Base-by-base conservation (phyloP, 2,888 invertebrate genomes). In the Gymnosoma rotundatum region DNA sequence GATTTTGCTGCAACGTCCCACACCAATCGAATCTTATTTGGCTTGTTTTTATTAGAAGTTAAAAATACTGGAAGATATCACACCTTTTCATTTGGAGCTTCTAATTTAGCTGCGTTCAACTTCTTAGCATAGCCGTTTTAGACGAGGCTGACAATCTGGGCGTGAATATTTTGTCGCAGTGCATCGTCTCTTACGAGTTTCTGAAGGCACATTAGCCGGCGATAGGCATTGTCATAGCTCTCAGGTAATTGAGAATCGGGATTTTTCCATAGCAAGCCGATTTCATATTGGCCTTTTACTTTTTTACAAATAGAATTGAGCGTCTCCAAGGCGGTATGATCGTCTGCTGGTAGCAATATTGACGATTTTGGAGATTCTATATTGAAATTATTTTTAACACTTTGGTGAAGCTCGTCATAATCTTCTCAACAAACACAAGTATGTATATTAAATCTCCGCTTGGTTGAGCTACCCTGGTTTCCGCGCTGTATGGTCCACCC, bases 261-360 rank as follows among this genome's bases (percentile, higher is more conserved):
- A 45, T 64, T 63, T 48, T 78, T 48, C 64, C 81, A 75, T 18
- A 69, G 10, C 20, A 75, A 48, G 21, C 60, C 79, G 0, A 61
- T 54, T 25, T 76, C 52, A 1, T 25, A 25, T 25, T 25, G 20
- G 64, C 12, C 45, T 48, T 9, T n/a, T 76, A 50, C 16, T 58
- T 66, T 25, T 25, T 25, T 25, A 20, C 78, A 87, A 7, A 85
- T 86, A 6, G 67, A 38, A 21, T 83, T 72, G n/a, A 87, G 48
- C 10, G 83, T 79, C 60, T 78, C 2, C 25, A 76, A 42, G 0
- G 73, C 69, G 16, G 14, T 61, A 2, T 6, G 32, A 38, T 75
- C 76, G 20, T 38, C 70, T 18, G 48, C 0, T 1, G 83, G 72
- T 8, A 61, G 12, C 45, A 75, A 54, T 2, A 14, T n/a, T 21